Evolutionary conservation across 2,888 invertebrate species (phyloP).

Genomic region (Tenthredo amoena): DNA sequence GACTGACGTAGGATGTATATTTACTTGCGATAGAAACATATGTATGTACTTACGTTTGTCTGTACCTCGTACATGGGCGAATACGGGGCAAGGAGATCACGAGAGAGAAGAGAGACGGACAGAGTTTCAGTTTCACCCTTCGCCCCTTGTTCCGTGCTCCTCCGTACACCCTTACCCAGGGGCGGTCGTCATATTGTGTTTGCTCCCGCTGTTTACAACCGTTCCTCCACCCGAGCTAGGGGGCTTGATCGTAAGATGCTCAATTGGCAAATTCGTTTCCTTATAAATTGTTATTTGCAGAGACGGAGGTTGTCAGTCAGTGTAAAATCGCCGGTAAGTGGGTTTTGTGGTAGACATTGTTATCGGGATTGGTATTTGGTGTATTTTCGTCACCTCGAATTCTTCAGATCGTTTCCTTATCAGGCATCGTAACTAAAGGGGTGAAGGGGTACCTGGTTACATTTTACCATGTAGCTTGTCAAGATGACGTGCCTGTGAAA

Average conservation of each 20-base stretch:
- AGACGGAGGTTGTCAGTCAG: conserved; percentile 2
- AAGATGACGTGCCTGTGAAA: neutral
- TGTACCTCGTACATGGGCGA: neutral
- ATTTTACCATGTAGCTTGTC: neutral
- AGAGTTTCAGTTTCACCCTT: conserved; percentile 59
- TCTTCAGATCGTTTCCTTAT: neutral
- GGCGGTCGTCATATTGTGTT: conserved; percentile 78
- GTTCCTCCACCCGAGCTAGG: conserved; percentile 53
- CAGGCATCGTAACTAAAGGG: neutral
- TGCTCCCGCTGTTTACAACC: conserved; percentile 75
- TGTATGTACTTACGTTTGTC: neutral
- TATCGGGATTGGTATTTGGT: neutral
- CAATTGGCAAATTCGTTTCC: conserved; percentile 58
- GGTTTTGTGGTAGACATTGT: conserved; percentile 31
- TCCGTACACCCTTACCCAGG: conserved; percentile 65
- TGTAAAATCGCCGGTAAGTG: conserved; percentile 27
- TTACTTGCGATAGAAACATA: conserved; percentile 15
- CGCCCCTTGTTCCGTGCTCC: conserved; percentile 20
- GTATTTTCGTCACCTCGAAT: conserved; percentile 10
- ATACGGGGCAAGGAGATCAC: neutral
- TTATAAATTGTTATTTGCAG: conserved; percentile 59
- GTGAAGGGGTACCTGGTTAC: neutral
- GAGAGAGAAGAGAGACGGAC: conserved; percentile 58
- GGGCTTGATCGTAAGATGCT: conserved; percentile 56
- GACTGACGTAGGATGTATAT: neutral